A percentile compares a stretch with the other conserved stretches of the same genome.
phyloP scores from a whole-genome alignment of 1,140 invertebrate species.

The Ceratoteleas bidentatus region DNA sequence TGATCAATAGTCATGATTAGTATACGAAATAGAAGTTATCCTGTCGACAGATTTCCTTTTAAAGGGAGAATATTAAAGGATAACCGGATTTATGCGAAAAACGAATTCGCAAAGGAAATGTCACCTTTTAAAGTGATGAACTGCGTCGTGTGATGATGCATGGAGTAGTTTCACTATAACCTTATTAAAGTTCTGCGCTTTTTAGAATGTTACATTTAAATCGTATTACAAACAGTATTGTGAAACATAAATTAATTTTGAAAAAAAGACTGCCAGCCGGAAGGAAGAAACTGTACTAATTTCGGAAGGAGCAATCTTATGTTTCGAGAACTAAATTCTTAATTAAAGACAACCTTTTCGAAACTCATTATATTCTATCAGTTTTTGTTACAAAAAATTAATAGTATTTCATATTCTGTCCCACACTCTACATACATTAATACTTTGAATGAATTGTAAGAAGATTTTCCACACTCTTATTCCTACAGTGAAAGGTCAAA shows the following conservation, averaged over 20 bases:
- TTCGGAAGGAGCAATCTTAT: constrained; percentile 57
- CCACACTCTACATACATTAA: constrained; percentile 23
- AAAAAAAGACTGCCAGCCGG: constrained; percentile 77
- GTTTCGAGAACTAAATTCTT: constrained; percentile 45
- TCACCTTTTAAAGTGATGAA: constrained; percentile 44
- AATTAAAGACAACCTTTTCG: constrained; percentile 30
- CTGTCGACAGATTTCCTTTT: constrained; percentile 23
- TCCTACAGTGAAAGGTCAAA: constrained; percentile 65
- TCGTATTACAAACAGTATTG: constrained; percentile 81
- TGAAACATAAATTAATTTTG: constrained; percentile 74
- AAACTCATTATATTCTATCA: constrained; percentile 16
- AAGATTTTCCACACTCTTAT: constrained; percentile 69
- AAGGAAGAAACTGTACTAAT: constrained; percentile 59
- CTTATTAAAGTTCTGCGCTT: constrained; percentile 71
- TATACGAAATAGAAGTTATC: constrained; percentile 63
- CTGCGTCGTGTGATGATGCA: constrained; percentile 43
- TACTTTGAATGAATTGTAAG: constrained; percentile 22
- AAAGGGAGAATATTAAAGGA: constrained; percentile 12
- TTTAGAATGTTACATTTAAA: constrained; percentile 70
- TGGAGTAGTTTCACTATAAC: constrained; percentile 64
- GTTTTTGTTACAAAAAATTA: constrained; percentile 9
- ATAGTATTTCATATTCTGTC: constrained; percentile 21
- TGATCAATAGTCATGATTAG: constrained; percentile 69
- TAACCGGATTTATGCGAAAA: not conserved
- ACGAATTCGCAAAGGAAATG: not conserved